phyloP scores from a whole-genome alignment of 2,888 invertebrate species.

The Bellardia bayeri region DNA sequence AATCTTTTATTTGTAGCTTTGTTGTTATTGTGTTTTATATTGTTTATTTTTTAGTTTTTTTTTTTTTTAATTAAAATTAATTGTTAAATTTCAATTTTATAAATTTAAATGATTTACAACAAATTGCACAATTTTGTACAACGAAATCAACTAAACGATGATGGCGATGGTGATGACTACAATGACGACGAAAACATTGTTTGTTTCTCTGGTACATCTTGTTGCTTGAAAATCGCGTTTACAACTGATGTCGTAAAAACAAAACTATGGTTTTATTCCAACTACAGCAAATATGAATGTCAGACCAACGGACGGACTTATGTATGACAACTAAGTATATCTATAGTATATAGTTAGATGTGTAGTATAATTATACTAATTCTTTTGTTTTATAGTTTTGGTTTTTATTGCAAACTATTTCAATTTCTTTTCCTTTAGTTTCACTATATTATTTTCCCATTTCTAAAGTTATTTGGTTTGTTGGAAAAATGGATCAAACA shows the following conservation, averaged over 20 bases:
- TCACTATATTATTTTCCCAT: background rate
- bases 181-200: slow-evolving; percentile 22
- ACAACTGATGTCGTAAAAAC: slow-evolving; percentile 66
- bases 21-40: slow-evolving; percentile 14
- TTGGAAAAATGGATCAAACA: slow-evolving; percentile 43
- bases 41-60: slow-evolving; percentile 14
- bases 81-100: slow-evolving; percentile 61
- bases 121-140: slow-evolving; percentile 35
- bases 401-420: slow-evolving; percentile 33
- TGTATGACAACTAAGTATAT: background rate
- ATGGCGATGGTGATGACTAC: background rate
- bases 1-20: slow-evolving; percentile 36
- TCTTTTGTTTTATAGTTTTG: slow-evolving; percentile 47
- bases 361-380: slow-evolving; percentile 18
- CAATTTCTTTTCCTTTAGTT: slow-evolving; percentile 46
- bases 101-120: slow-evolving; percentile 58
- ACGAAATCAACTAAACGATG: background rate
- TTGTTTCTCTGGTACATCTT: slow-evolving; percentile 62
- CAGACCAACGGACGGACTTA: background rate
- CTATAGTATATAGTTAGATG: background rate
- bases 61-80: slow-evolving; percentile 54
- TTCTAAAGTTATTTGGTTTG: slow-evolving; percentile 26
- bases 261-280: slow-evolving; percentile 40
- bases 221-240: slow-evolving; percentile 70
- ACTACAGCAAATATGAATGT: background rate